These are phyloP conservation scores for Smittia sp. DNA, from an alignment of 2,888 invertebrate genomes.

Conservation along the genomic window DNA sequence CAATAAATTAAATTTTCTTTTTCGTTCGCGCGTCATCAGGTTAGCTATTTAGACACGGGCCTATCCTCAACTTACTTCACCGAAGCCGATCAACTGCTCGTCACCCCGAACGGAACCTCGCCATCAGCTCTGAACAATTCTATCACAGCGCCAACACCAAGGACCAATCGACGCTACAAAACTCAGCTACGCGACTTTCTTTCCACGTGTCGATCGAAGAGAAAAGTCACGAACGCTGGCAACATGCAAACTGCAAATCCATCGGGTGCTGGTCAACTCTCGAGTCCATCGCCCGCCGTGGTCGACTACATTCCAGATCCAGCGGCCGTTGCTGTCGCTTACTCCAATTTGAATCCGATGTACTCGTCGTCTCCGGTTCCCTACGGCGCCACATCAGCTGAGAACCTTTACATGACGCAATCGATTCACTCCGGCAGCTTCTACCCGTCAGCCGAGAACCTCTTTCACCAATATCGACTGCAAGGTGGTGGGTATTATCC, in stretches of 20 bases:
- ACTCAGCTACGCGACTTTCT: slow-evolving; percentile 89
- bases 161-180: slow-evolving; percentile 87
- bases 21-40: slow-evolving; percentile 34
- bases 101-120: slow-evolving; percentile 56
- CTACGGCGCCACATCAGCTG: slow-evolving; percentile 64
- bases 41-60: slow-evolving; percentile 90
- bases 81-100: slow-evolving; percentile 75
- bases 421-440: slow-evolving; percentile 65
- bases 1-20: slow-evolving; percentile 3
- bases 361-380: slow-evolving; percentile 75
- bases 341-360: slow-evolving; percentile 74
- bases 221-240: slow-evolving; percentile 57
- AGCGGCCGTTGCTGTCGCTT: slow-evolving; percentile 71
- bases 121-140: slow-evolving; percentile 54
- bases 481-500: slow-evolving; percentile 77
- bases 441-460: slow-evolving; percentile 76
- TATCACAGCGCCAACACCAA: slow-evolving; percentile 62
- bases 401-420: slow-evolving; percentile 55
- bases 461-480: slow-evolving; percentile 89
- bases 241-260: slow-evolving; percentile 46
- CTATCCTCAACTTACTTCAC: slow-evolving; percentile 88
- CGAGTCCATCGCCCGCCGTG: slow-evolving; percentile 52
- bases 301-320: slow-evolving; percentile 56
- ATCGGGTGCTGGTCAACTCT: slow-evolving; percentile 44
- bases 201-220: slow-evolving; percentile 84